Evolutionary conservation across 2,888 invertebrate species (phyloP).

Genomic region (Lepidochrysops patricia): DNA sequence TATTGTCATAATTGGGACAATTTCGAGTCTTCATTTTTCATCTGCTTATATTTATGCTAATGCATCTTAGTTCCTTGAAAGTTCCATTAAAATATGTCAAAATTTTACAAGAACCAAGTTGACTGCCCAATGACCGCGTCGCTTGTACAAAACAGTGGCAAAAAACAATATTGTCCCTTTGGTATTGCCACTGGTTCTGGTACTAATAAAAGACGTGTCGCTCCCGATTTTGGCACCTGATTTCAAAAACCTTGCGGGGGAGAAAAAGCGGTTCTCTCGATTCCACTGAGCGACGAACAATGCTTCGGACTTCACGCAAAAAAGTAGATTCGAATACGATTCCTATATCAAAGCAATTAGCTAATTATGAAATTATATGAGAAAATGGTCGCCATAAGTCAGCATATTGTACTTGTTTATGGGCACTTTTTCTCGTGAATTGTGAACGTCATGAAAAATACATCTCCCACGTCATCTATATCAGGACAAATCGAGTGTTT

Average conservation of each 20-base stretch:
- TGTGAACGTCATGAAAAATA: constrained; percentile 26
- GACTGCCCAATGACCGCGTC: not conserved
- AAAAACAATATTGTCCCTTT: constrained; percentile 17
- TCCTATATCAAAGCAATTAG: constrained; percentile 37
- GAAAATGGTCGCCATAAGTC: constrained; percentile 32
- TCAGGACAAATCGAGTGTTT: constrained; percentile 30
- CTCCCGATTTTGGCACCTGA: constrained; percentile 28
- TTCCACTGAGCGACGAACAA: constrained; percentile 60
- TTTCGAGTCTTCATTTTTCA: too few species aligned
- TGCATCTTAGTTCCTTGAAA: too few species aligned
- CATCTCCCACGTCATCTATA: constrained; percentile 27
- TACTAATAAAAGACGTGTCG: constrained; percentile 19
- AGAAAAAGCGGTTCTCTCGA: constrained; percentile 43
- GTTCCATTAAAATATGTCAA: not conserved
- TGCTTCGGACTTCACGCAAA: constrained; percentile 53
- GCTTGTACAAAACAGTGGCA: constrained; percentile 17
- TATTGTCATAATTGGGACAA: too few species aligned
- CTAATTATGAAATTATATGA: constrained; percentile 36
- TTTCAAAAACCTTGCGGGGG: constrained; percentile 30
- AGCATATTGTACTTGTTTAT: constrained; percentile 4
- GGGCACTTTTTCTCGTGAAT: constrained; percentile 12
- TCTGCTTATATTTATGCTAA: too few species aligned
- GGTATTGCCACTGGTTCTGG: constrained; percentile 17
- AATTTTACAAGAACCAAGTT: not conserved
- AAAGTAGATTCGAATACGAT: constrained; percentile 35